Evolutionary conservation across 2,888 invertebrate species (phyloP), one percentile per base, ranked within the genome.

Genomic region (Xestobium rufovillosum): DNA sequence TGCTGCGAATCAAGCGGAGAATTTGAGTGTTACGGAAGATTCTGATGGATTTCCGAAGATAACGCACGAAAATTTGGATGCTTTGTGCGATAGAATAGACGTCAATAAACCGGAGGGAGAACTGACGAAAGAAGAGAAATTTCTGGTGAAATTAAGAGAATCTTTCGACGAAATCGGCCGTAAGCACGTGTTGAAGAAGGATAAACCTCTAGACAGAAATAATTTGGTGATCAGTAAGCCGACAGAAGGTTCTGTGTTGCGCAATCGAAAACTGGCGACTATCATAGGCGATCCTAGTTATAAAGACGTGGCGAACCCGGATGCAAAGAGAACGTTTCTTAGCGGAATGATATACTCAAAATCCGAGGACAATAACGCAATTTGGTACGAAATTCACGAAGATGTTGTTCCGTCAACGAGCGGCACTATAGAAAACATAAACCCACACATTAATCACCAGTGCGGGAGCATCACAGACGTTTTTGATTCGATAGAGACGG

Each of bases 141-240:
- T 59, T 33, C 55, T 59, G 8, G 14, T 52, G 15, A 55, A 53
- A 31, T 37, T 60, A 10, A 52, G 52, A 32, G 36, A 43, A n/a
- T 52, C 56, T 8, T 41, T 59, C 34, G 52, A 56, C n/a, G 52
- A 51, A 11, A 49, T 52, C 29, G 55, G 53, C 16, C 36, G 45
- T 14, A 57, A 58, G 41, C 44, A 48, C 4, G 51, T 56, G 1
- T 33, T 60, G 14, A 53, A 51, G 25, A 57, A 37, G 48, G 38
- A 42, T 14, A 14, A 12, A 33, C 0, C 44, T 3, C 50, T 48
- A 17, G 42, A 34, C 1, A 52, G 46, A 19, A 47, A 45, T 8
- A 51, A 48, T n/a, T 15, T 52, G 6, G 45, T 40, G 8, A 61
- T 61, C 12, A 60, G 59, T 33, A 36, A 39, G 9, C 61, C 61